A percentile compares a stretch with the other conserved stretches of the same genome.
Evolutionary conservation across 2,797 vertebrate genomes (phyloP).

Genomic region (Sebastes steindachneri): DNA sequence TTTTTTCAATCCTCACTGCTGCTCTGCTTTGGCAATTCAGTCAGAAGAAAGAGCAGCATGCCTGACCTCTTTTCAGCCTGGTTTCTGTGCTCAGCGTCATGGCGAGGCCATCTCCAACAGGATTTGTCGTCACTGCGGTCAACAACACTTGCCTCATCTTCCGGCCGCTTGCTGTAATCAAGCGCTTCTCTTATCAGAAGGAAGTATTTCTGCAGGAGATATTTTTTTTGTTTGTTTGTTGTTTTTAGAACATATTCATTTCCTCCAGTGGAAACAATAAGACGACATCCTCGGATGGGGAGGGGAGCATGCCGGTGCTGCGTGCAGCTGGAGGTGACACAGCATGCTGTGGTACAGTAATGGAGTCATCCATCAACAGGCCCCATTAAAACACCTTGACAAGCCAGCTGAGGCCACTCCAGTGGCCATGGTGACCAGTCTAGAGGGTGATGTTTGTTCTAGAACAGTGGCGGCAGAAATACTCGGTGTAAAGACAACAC

Average conservation of each 20-base stretch:
- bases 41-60: slow-evolving; percentile 71
- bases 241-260: slow-evolving; percentile 66
- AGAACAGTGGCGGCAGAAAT: slow-evolving; percentile 52
- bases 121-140: slow-evolving; percentile 53
- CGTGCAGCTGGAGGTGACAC: slow-evolving; percentile 80
- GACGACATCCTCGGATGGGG: slow-evolving; percentile 62
- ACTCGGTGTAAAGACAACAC: not conserved
- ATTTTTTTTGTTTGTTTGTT: slow-evolving; percentile 65
- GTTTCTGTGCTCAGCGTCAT: slow-evolving; percentile 23
- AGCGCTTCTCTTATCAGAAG: slow-evolving; percentile 63
- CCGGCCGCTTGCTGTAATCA: slow-evolving; percentile 39
- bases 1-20: slow-evolving; percentile 11
- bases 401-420: slow-evolving; percentile 76
- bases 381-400: slow-evolving; percentile 79
- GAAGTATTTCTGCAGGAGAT: slow-evolving; percentile 71
- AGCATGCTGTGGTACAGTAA: slow-evolving; percentile 79
- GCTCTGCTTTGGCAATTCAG: slow-evolving; percentile 49
- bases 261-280: slow-evolving; percentile 68
- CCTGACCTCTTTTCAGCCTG: slow-evolving; percentile 52
- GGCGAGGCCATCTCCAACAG: slow-evolving; percentile 46
- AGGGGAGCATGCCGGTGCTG: slow-evolving; percentile 38
- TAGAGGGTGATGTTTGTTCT: slow-evolving; percentile 66
- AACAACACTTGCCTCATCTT: slow-evolving; percentile 53
- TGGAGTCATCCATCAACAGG: slow-evolving; percentile 82
- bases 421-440: slow-evolving; percentile 72